A percentile compares a stretch with the other conserved stretches of the same genome.
phyloP scores from a whole-genome alignment of 2,797 vertebrate genomes.

The Coregonus sp. region DNA sequence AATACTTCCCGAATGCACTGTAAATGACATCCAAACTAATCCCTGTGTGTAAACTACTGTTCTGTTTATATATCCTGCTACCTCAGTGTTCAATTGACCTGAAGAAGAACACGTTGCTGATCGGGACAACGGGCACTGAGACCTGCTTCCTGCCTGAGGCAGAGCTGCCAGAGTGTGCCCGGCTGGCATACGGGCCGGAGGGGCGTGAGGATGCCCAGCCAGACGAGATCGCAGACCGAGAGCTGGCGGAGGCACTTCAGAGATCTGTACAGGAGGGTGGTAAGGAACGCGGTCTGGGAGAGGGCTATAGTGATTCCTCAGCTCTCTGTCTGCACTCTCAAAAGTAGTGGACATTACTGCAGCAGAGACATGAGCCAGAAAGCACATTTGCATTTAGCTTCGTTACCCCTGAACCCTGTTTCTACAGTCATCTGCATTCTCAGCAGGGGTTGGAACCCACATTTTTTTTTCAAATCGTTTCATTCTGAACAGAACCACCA shows the following conservation, averaged over 20 bases:
- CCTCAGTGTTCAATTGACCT: constrained; percentile 93
- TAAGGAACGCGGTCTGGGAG: constrained; percentile 55
- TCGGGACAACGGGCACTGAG: constrained; percentile 93
- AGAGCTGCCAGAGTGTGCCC: constrained; percentile 93
- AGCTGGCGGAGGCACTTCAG: constrained; percentile 94
- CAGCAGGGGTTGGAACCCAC: no score
- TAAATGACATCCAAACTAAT: no score
- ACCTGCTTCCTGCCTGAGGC: constrained; percentile 94
- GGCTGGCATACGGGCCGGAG: constrained; percentile 87
- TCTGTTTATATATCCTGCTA: constrained; percentile 11
- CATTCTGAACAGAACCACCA: no score
- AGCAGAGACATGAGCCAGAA: constrained; percentile 31
- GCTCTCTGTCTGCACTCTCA: background rate
- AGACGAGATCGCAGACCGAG: constrained; percentile 91
- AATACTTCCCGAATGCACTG: no score
- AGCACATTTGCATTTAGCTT: constrained; percentile 70
- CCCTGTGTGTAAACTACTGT: background rate
- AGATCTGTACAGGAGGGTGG: constrained; percentile 96
- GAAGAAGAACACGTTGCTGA: constrained; percentile 92
- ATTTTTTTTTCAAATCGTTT: no score
- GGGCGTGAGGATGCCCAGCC: constrained; percentile 85
- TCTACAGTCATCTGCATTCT: constrained; percentile 24
- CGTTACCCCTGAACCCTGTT: constrained; percentile 58
- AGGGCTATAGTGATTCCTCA: no score
- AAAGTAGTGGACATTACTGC: constrained; percentile 22